phyloP scores from a whole-genome alignment of 1,140 invertebrate species.

The Platorchestia sp. region DNA sequence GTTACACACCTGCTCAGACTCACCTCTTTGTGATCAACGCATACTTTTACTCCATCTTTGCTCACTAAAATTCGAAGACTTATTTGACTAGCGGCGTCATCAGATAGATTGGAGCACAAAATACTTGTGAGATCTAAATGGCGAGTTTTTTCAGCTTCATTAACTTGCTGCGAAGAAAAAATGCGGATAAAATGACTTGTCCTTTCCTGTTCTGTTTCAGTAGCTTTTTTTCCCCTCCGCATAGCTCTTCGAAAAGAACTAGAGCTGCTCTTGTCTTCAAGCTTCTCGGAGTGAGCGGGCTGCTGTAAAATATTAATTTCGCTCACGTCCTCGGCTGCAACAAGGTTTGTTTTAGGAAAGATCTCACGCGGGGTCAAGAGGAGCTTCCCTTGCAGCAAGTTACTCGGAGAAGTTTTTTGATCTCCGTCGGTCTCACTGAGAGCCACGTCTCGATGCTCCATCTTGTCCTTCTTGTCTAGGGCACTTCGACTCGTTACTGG shows the following conservation, averaged over 20 bases:
- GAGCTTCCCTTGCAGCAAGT: not conserved
- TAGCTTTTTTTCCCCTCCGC: too few species aligned
- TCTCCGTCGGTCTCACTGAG: not conserved
- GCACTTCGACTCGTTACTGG: not conserved
- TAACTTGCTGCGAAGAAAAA: not conserved
- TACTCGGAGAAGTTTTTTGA: not conserved
- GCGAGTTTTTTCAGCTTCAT: not conserved
- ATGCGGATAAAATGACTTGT: not conserved
- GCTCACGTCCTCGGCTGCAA: not conserved
- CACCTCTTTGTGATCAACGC: slow-evolving; percentile 7
- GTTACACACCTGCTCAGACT: not conserved
- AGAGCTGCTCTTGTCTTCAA: not conserved
- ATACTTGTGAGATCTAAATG: not conserved
- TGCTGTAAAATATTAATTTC: not conserved
- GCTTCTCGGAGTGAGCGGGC: not conserved
- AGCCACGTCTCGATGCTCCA: not conserved
- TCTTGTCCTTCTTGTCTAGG: not conserved
- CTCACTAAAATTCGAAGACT: not conserved
- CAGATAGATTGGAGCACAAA: not conserved
- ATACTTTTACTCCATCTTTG: slow-evolving; percentile 19
- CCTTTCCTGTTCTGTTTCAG: not conserved
- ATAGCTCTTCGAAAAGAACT: too few species aligned
- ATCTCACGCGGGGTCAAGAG: not conserved
- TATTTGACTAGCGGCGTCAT: not conserved
- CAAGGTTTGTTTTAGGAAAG: not conserved